These are phyloP conservation scores for Microchrysa polita DNA, from an alignment of 2,888 invertebrate species.

Conservation along the genomic window DNA sequence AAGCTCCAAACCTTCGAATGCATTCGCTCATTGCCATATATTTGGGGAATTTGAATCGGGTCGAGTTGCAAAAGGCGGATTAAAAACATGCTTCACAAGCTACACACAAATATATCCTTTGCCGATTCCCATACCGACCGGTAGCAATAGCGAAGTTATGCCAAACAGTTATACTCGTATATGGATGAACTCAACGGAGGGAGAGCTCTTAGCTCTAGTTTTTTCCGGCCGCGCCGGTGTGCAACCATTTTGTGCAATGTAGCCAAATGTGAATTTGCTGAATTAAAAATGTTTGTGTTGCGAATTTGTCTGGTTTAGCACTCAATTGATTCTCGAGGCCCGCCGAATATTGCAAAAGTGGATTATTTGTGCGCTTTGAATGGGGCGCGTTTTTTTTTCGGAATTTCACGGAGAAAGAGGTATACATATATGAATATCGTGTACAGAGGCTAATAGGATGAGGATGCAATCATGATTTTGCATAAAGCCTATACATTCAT, in stretches of 20 bases:
- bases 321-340: slow-evolving; percentile 52
- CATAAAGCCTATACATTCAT: too few relatives aligned
- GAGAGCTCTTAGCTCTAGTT: too few relatives aligned
- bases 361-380: slow-evolving; percentile 35
- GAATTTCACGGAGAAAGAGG: too few relatives aligned
- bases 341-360: slow-evolving; percentile 19
- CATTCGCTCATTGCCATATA: slow-evolving; percentile 8
- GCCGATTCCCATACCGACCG: neutral
- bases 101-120: slow-evolving; percentile 20
- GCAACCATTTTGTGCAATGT: slow-evolving; percentile 41
- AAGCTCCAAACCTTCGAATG: neutral
- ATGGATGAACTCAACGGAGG: too few relatives aligned
- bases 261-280: slow-evolving; percentile 49
- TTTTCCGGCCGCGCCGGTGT: too few relatives aligned
- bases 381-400: slow-evolving; percentile 12
- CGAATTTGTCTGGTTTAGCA: slow-evolving; percentile 52
- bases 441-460: neutral
- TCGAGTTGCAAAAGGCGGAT: neutral
- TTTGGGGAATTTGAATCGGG: neutral
- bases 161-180: neutral
- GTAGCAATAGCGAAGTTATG: neutral
- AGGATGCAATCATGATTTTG: too few relatives aligned
- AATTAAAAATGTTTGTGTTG: slow-evolving; percentile 51
- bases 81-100: neutral
- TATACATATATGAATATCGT: neutral